Base-by-base conservation (phyloP, 2,888 invertebrate genomes). In the Brenthis daphne region DNA sequence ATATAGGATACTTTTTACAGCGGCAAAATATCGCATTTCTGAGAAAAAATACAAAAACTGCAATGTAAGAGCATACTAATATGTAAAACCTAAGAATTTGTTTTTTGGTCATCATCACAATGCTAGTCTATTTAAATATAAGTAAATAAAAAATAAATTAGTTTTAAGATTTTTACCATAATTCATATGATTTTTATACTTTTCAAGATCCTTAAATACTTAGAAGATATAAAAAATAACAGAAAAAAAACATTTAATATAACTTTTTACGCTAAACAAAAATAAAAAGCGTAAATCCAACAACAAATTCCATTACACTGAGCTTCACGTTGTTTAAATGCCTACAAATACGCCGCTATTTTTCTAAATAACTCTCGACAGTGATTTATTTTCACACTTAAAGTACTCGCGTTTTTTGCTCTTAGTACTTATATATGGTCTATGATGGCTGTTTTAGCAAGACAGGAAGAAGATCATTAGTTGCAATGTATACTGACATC, bases 361-460 rank as follows among this genome's bases (percentile, higher is more conserved):
- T 50, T 65, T 57, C 63, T 53, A 53, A 54, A 63, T 43, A 63
- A 53, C 51, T 37, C 1, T 0, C 51, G 33, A 37, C 33, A 11
- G 13, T 66, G 58, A 68, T 65, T 71, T 68, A 68, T 66, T 55
- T 61, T 65, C n/a, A 24, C 61, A 68, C 65, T 67, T 60, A 37
- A 51, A 50, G 57, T 54, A 65, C 37, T n/a, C 68, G 13, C 47
- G 56, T 58, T 57, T 61, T 51, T 47, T 57, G n/a, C 57, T 57
- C 20, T 47, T 51, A 55, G 48, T 43, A 12, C 37, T 56, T 55
- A 20, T 51, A 51, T 61, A 65, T 61, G 60, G 68, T 57, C 50
- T 61, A 47, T 57, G 69, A 61, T 43, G 37, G 37, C 65, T 43
- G 61, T 55, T 69, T 69, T 61, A 69, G 69, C 55, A 11, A 69